phyloP scores from a whole-genome alignment of 1,140 invertebrate genomes.

The Drosophila ironensis region DNA sequence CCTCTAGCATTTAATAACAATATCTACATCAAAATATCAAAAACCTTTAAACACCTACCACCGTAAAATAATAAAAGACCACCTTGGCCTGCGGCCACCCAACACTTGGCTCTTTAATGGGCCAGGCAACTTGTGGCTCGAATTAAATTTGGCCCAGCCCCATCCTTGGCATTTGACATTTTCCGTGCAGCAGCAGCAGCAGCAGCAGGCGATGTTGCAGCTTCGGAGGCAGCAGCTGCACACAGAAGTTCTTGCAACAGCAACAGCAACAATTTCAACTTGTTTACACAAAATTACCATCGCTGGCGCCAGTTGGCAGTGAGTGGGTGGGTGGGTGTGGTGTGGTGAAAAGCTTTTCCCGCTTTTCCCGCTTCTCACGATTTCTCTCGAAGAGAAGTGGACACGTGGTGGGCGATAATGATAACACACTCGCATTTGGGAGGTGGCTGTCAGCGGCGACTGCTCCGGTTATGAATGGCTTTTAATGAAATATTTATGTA shows the following conservation, averaged over 20 bases:
- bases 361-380: background rate
- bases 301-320: background rate
- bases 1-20: too few species aligned
- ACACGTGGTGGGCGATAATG: constrained; percentile 56
- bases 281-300: constrained; percentile 56
- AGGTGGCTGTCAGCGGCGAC: constrained; percentile 51
- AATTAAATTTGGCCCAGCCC: constrained; percentile 10
- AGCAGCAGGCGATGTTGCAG: constrained; percentile 2
- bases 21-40: too few species aligned
- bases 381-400: too few species aligned
- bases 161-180: constrained; percentile 75
- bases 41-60: too few species aligned
- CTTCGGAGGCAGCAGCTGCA: constrained; percentile 26
- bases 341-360: constrained; percentile 70
- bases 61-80: too few species aligned
- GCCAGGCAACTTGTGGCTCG: constrained; percentile 22
- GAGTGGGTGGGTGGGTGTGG: too few species aligned
- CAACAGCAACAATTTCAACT: constrained; percentile 24
- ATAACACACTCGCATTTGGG: too few species aligned
- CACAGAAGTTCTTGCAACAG: constrained; percentile 21
- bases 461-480: constrained; percentile 68
- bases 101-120: constrained; percentile 11
- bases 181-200: constrained; percentile 3
- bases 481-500: constrained; percentile 77
- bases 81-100: background rate